phyloP scores from a whole-genome alignment of 1,140 invertebrate species.

The Drosophila ananassae region DNA sequence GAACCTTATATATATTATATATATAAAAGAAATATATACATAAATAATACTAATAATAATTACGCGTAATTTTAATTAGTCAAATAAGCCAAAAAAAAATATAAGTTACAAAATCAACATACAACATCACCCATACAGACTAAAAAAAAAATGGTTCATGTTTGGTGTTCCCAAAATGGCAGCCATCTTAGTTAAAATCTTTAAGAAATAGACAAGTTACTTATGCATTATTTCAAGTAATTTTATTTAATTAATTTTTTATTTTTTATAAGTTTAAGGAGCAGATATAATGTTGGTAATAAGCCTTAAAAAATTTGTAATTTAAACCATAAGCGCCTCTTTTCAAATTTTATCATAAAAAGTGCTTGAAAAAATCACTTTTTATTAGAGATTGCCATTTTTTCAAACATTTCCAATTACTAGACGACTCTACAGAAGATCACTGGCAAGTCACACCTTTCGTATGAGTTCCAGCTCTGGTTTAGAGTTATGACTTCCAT shows the following conservation, averaged over 20 bases:
- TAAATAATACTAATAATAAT: conserved; percentile 69
- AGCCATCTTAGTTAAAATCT: conserved; percentile 42
- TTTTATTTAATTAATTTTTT: background rate
- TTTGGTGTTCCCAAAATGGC: conserved; percentile 10
- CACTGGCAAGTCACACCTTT: background rate
- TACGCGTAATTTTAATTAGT: conserved; percentile 73
- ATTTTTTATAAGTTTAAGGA: conserved; percentile 6
- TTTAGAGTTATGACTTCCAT: background rate
- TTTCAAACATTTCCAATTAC: background rate
- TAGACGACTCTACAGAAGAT: background rate
- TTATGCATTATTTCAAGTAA: conserved; percentile 2
- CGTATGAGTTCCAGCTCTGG: background rate
- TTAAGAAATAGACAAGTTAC: conserved; percentile 7
- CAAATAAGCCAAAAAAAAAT: conserved; percentile 43
- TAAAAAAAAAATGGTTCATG: conserved; percentile 40
- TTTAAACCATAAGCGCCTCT: conserved; percentile 42
- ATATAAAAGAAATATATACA: conserved; percentile 48
- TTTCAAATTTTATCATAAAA: conserved; percentile 7
- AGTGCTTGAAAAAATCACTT: no score
- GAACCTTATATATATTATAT: conserved; percentile 60
- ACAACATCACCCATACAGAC: conserved; percentile 32
- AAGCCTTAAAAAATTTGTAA: conserved; percentile 4
- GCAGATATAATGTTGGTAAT: background rate
- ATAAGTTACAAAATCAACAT: conserved; percentile 23
- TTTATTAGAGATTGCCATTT: no score